Base-by-base conservation (phyloP, 2,888 invertebrate species). In the Artemia sinica region DNA sequence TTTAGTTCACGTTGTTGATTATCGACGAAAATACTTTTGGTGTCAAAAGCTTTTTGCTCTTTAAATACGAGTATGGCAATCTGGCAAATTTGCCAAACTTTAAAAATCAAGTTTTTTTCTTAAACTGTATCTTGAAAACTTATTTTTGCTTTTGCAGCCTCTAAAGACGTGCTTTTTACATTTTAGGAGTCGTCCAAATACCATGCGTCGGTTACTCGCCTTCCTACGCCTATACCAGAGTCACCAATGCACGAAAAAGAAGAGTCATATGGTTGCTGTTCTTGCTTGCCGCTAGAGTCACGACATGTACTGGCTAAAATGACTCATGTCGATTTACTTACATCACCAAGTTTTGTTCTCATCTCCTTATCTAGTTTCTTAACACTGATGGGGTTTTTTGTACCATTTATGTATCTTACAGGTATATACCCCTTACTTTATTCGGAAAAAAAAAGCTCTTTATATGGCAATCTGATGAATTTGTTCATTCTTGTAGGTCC, bases 301-400 rank as follows among this genome's bases (percentile, higher is more conserved):
- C 82, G 83, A 72, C 82, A 89, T 74, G 86, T 87, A 0, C 77
- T 91, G 48, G 84, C 85, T 0, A 89, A 89, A 8, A 88, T 94
- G 88, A 81, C 96, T 76, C 95, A 97, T 77, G 82, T 91, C 50
- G 85, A 85, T 69, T 80, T 97, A 1, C 82, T 97, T 69, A 84
- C 84, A 76, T 91, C 91, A 50, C 88, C 89, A 0, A 87, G 92
- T 0, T 97, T 97, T 77, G 80, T 93, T 70, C 81, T 96, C 65
- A 82, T 98, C 66, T 88, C 91, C 6, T 74, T 91, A 49, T 90
- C 93, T 72, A 96, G 96, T 49, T 89, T 92, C 75, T 83, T 96
- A 72, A 95, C 95, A 0, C 90, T 95, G 86, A 85, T 93, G 80
- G 95, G 95, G 74, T 93, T 95, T 81, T 95, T 92, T 77, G 89